A percentile compares a stretch with the other conserved stretches of the same genome.
Evolutionary conservation across 2,113 vertebrate species (phyloP).

Genomic region (Podarcis raffonei): DNA sequence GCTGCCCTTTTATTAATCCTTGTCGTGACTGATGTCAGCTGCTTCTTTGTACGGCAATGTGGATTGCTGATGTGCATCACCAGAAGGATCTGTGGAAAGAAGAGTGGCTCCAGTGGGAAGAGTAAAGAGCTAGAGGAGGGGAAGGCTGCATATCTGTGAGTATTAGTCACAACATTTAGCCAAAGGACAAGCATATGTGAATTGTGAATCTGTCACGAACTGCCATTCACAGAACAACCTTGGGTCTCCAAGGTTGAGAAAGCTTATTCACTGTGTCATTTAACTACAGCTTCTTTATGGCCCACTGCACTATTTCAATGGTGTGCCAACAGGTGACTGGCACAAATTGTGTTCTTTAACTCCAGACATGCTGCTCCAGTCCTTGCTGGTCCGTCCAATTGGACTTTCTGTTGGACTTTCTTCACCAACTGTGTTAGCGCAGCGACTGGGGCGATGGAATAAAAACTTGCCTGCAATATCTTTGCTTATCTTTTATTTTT

Average conservation of each 20-base stretch:
- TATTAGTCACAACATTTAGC: constrained; percentile 41
- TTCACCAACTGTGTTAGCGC: too few relatives aligned
- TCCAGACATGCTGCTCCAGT: neutral
- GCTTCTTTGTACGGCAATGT: constrained; percentile 96
- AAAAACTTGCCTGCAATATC: too few relatives aligned
- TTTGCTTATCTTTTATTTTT: too few relatives aligned
- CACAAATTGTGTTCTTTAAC: neutral
- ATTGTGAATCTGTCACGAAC: constrained; percentile 14
- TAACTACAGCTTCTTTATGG: neutral
- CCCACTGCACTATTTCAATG: neutral
- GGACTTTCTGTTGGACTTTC: neutral
- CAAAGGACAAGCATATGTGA: neutral
- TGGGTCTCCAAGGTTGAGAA: neutral
- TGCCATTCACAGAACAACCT: neutral
- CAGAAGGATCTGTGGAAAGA: constrained; percentile 93
- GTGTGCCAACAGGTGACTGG: neutral
- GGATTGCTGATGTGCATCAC: constrained; percentile 97
- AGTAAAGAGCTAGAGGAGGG: constrained; percentile 97
- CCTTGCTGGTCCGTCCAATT: neutral
- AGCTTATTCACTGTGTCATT: neutral
- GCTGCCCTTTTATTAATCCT: constrained; percentile 92
- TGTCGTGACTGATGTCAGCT: constrained; percentile 93
- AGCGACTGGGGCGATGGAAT: too few relatives aligned
- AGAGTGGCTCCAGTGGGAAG: constrained; percentile 91
- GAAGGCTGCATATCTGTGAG: constrained; percentile 98